Evolutionary conservation across 2,888 invertebrate species (phyloP).

Genomic region (Acleris emargana): DNA sequence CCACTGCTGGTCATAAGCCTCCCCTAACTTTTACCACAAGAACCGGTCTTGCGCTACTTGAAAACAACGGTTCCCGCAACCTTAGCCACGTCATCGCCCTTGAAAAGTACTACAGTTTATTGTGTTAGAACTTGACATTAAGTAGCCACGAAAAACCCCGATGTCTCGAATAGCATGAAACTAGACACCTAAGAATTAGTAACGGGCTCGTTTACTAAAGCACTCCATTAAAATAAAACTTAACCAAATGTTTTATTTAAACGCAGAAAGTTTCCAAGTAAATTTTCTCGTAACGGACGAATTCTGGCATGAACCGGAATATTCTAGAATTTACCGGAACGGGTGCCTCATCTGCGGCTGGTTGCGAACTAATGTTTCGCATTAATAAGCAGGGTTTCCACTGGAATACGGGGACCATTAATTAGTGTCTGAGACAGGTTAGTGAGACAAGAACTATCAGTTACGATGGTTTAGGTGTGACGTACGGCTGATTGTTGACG

Average conservation of each 20-base stretch:
- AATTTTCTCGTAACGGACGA: constrained; percentile 70
- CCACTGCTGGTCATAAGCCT: too few relatives aligned
- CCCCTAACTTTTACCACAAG: too few relatives aligned
- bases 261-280: constrained; percentile 61
- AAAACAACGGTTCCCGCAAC: too few relatives aligned
- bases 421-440: constrained; percentile 62
- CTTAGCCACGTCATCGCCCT: too few relatives aligned
- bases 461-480: constrained; percentile 49
- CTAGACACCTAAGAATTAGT: constrained; percentile 16
- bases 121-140: too few relatives aligned
- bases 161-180: too few relatives aligned
- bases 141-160: too few relatives aligned
- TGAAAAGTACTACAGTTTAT: too few relatives aligned
- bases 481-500: constrained; percentile 26
- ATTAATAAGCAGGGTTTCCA: constrained; percentile 75
- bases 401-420: constrained; percentile 70
- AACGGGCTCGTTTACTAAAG: constrained; percentile 19
- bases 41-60: too few relatives aligned
- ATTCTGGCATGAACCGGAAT: constrained; percentile 44
- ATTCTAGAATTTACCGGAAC: constrained; percentile 41
- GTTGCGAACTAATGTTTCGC: constrained; percentile 72
- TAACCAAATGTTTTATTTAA: constrained; percentile 41
- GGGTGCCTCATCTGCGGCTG: constrained; percentile 74
- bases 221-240: constrained; percentile 12
- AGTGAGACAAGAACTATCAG: constrained; percentile 65